Conservation (phyloP, 2,888 invertebrate species). For the Ferrisia virgata region DNA sequence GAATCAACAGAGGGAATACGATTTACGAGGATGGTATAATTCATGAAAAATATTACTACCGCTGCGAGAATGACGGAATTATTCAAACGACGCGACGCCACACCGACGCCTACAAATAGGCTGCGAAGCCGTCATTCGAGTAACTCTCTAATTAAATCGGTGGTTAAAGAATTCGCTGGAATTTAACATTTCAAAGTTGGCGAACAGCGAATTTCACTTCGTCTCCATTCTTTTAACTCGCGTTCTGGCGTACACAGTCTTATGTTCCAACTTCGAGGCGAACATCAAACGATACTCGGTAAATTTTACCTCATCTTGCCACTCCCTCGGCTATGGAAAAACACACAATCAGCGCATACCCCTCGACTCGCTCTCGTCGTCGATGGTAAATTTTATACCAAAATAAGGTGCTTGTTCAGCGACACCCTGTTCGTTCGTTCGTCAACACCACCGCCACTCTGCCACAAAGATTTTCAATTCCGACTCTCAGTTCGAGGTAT, state of each 20-base stretch:
- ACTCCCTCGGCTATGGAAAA: neutral
- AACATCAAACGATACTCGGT: neutral
- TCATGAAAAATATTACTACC: neutral
- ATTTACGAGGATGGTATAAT: no score
- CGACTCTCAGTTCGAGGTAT: no score
- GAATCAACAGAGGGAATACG: no score
- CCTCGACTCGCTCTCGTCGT: neutral
- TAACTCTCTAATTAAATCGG: constrained; percentile 5
- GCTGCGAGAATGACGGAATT: neutral
- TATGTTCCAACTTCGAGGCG: neutral
- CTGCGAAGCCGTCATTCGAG: neutral
- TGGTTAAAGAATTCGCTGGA: neutral
- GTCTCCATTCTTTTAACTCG: neutral
- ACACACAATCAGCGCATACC: neutral
- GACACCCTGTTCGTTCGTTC: no score
- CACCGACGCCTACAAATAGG: neutral
- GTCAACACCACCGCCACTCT: no score
- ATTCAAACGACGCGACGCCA: neutral
- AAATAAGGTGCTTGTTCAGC: no score
- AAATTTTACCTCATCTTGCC: neutral
- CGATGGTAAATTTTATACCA: neutral
- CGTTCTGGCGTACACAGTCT: neutral
- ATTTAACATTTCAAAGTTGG: constrained; percentile 8
- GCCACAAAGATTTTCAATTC: no score
- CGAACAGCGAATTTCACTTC: no score